Conservation (phyloP, 2,888 invertebrate genomes). For the Lottia scabra region DNA sequence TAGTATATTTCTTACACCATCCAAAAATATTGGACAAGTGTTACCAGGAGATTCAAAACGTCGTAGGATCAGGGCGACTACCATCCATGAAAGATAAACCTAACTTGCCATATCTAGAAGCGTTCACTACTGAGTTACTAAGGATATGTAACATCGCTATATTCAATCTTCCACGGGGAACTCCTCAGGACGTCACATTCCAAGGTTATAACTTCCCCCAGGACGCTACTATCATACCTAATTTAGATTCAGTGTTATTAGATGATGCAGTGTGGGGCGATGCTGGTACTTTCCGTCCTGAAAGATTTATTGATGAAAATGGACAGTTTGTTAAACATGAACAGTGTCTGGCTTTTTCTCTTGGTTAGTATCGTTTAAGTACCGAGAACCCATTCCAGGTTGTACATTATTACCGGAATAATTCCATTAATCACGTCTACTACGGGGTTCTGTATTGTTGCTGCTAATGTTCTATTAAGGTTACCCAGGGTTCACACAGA, state of each 20-base stretch:
- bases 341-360: constrained; percentile 36
- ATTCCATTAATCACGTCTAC: no score
- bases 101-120: constrained; percentile 47
- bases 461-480: no score
- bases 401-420: no score
- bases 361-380: constrained; percentile 33
- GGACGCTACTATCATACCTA: constrained; percentile 40
- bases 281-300: constrained; percentile 48
- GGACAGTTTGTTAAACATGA: constrained; percentile 25
- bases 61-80: constrained; percentile 58
- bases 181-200: constrained; percentile 43
- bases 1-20: constrained; percentile 83
- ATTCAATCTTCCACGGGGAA: constrained; percentile 39
- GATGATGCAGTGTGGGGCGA: constrained; percentile 44
- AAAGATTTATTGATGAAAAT: constrained; percentile 43
- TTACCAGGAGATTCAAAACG: constrained; percentile 41
- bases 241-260: constrained; percentile 43
- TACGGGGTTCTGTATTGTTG: no score
- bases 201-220: constrained; percentile 57
- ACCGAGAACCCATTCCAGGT: no score
- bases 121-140: constrained; percentile 52
- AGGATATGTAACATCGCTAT: constrained; percentile 48
- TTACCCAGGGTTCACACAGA: no score
- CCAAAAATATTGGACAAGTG: constrained; percentile 72
- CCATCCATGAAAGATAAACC: constrained; percentile 39